These are phyloP conservation scores for Rhinoderma darwinii DNA, from an alignment of 2,113 vertebrate genomes.

Conservation along the genomic window DNA sequence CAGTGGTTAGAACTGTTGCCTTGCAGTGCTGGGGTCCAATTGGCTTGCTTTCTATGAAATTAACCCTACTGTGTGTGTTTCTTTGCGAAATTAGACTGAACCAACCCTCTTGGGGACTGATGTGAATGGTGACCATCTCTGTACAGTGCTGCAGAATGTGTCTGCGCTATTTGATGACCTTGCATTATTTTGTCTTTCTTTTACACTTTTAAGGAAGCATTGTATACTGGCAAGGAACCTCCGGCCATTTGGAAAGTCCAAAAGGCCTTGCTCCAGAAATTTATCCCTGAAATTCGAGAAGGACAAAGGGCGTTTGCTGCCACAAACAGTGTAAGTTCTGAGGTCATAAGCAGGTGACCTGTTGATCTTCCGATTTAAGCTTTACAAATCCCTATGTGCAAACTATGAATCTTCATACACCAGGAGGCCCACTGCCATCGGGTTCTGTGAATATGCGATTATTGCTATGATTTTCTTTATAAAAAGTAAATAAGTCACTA, in stretches of 20 bases:
- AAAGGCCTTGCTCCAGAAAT: constrained; percentile 97
- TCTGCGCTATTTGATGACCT: no score
- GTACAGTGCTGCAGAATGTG: no score
- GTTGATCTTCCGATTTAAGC: not conserved
- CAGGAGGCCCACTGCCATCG: not conserved
- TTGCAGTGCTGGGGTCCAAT: no score
- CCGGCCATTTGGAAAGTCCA: constrained; percentile 99
- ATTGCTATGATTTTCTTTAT: no score
- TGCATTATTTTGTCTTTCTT: not conserved
- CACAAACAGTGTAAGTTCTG: constrained; percentile 92
- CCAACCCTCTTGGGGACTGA: no score
- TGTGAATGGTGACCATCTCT: no score
- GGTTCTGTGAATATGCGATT: no score
- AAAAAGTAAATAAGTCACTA: no score
- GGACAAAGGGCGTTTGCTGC: constrained; percentile 94
- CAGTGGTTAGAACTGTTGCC: no score
- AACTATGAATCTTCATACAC: not conserved
- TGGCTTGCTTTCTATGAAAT: no score
- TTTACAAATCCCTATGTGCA: not conserved
- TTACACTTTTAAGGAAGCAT: constrained; percentile 78
- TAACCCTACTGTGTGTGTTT: no score
- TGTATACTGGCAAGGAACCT: constrained; percentile 89
- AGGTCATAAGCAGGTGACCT: not conserved
- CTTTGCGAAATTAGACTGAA: no score
- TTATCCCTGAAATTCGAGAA: constrained; percentile 95